Percentiles rank a stretch among this genome's conserved stretches.
phyloP scores from a whole-genome alignment of 2,888 invertebrate genomes.

The Teleiodes luculella region DNA sequence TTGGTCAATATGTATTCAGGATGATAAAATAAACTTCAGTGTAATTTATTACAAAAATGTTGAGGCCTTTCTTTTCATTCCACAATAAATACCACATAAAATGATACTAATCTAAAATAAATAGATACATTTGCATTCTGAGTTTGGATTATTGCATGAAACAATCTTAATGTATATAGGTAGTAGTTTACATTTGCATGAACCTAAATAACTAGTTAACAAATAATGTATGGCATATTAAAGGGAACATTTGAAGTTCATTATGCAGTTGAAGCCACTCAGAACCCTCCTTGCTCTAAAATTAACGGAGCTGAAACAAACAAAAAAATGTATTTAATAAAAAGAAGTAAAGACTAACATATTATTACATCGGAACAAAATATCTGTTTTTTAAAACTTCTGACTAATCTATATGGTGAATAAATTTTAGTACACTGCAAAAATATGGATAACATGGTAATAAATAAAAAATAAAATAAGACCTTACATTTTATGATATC shows the following conservation, averaged over 20 bases:
- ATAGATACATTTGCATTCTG: neutral
- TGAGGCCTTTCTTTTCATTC: slow-evolving; percentile 33
- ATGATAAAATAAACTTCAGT: slow-evolving; percentile 77
- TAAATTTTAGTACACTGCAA: too few relatives aligned
- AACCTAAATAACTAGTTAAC: slow-evolving; percentile 3
- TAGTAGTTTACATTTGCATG: neutral
- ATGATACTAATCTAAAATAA: neutral
- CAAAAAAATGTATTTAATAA: neutral
- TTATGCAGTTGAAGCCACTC: slow-evolving; percentile 18
- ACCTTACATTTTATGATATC: too few relatives aligned
- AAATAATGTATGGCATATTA: neutral
- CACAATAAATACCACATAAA: neutral
- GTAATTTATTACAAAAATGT: slow-evolving; percentile 70
- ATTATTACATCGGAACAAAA: too few relatives aligned
- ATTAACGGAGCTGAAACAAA: slow-evolving; percentile 62
- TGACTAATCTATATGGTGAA: too few relatives aligned
- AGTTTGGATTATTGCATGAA: slow-evolving; percentile 3
- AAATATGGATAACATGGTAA: too few relatives aligned
- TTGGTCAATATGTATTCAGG: slow-evolving; percentile 74
- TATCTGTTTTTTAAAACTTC: too few relatives aligned
- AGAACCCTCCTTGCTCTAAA: slow-evolving; percentile 61
- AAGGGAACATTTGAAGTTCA: neutral
- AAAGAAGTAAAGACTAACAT: too few relatives aligned
- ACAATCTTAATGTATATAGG: neutral
- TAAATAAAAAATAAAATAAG: too few relatives aligned